Percentiles rank a stretch among this genome's conserved stretches.
These are phyloP conservation scores for Electrophaes corylata DNA, from an alignment of 2,888 invertebrate genomes.

Conservation along the genomic window DNA sequence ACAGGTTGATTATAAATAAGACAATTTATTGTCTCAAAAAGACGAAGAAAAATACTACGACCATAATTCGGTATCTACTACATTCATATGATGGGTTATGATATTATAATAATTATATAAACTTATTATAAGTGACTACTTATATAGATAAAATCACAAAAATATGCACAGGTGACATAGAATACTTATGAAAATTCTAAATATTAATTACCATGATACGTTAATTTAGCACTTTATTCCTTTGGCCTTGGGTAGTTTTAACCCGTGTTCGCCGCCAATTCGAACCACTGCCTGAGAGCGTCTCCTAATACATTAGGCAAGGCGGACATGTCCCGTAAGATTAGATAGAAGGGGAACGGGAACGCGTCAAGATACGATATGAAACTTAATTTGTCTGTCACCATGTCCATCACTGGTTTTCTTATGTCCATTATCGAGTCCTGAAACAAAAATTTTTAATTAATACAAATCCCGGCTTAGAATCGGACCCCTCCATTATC, in stretches of 20 bases:
- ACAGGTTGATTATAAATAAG: not conserved
- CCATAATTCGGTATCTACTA: not conserved
- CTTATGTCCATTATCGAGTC: conserved; percentile 95
- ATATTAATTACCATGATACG: not conserved
- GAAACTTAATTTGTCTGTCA: conserved; percentile 85
- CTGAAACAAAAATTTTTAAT: conserved; percentile 71
- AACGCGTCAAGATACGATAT: conserved; percentile 96
- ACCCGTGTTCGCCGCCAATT: conserved; percentile 90
- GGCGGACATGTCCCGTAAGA: conserved; percentile 94
- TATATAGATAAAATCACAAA: not conserved
- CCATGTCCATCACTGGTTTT: conserved; percentile 91
- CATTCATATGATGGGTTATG: not conserved
- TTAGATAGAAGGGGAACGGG: conserved; percentile 98
- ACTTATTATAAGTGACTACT: not conserved
- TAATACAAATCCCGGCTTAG: not conserved
- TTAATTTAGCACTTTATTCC: not conserved
- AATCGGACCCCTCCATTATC: no score
- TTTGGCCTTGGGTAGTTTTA: conserved; percentile 37
- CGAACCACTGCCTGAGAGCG: conserved; percentile 99
- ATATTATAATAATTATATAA: not conserved
- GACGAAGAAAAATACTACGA: not conserved
- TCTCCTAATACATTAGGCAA: conserved; percentile 96
- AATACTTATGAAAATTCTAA: not conserved
- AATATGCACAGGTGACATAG: not conserved
- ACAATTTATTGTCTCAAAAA: conserved; percentile 1